Percentiles rank a stretch among this genome's conserved stretches.
These are phyloP conservation scores for Sparus aurata DNA, from an alignment of 2,797 vertebrate species.

Conservation along the genomic window DNA sequence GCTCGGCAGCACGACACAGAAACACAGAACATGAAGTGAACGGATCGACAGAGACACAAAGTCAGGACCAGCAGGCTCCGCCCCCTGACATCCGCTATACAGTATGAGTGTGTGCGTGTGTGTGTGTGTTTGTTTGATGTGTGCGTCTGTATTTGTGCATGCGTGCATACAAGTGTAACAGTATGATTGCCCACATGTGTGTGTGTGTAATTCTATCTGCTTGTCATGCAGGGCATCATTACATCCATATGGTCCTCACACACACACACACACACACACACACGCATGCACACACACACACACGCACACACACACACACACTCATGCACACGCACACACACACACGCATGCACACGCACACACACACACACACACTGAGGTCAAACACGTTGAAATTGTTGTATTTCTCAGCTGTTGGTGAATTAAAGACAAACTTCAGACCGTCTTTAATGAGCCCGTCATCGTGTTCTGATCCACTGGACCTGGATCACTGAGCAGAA, in stretches of 20 bases:
- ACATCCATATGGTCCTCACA: slow-evolving; percentile 60
- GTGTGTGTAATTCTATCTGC: slow-evolving; percentile 67
- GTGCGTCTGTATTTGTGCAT: slow-evolving; percentile 19
- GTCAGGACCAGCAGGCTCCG: no score
- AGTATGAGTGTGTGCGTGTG: slow-evolving; percentile 13
- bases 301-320: not conserved
- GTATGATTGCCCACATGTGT: slow-evolving; percentile 64
- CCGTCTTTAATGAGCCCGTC: no score
- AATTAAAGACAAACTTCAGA: not conserved
- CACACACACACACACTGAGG: not conserved
- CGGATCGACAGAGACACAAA: not conserved
- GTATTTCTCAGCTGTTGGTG: slow-evolving; percentile 4
- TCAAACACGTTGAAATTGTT: slow-evolving; percentile 13
- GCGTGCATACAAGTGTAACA: slow-evolving; percentile 28
- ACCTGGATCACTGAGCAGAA: not conserved
- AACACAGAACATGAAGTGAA: not conserved
- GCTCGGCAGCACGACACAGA: not conserved
- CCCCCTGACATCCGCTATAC: no score
- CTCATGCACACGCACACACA: not conserved
- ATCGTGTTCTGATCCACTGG: no score
- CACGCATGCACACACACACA: slow-evolving; percentile 13
- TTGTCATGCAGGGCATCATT: slow-evolving; percentile 70
- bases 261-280: slow-evolving; percentile 22
- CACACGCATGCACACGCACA: not conserved
- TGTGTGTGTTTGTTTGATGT: slow-evolving; percentile 5